Base-by-base conservation (phyloP, 2,797 vertebrate species). In the Pelodytes ibericus region DNA sequence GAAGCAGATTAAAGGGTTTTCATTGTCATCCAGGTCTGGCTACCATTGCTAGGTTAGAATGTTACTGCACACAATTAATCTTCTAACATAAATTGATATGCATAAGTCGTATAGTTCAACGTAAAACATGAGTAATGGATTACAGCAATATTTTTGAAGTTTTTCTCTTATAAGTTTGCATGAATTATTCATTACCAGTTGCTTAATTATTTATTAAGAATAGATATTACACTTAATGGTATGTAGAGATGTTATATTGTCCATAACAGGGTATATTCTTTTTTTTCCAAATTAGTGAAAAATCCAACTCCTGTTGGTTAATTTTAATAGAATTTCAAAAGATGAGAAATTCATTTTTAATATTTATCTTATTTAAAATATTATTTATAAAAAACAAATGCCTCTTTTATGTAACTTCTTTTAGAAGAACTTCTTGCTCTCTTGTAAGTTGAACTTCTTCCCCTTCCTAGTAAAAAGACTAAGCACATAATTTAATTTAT, bases 171-270 rank as follows among this genome's bases (percentile, higher is more conserved):
- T 70, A 68, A 61, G 49, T 67, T 49, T n/a, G n/a, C 30, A 62
- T 78, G 57, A 41, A 78, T 78, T 72, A 78, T 78, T 78, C 65
- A 78, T 72, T 8, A 61, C 15, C 62, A 56, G 70, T 61, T 63
- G 29, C 2, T 67, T 67, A 68, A 67, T 78, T 67, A 72, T 67
- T 66, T 67, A 67, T 33, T 66, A 27, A 29, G 13, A 29, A 49
- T 25, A 29, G 25, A 62, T 68, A 51, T 59, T 65, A 65, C 51
- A 58, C n/a, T 56, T 66, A 72, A 53, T 74, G 33, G 31, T 65
- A 36, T 56, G 15, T 30, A 64, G n/a, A 36, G 13, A 57, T 25
- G 29, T 26, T 57, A 30, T 4, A 70, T 57, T 58, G 67, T 27
- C n/a, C n/a, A n/a, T 65, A 53, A 53, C 22, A 53, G 49, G 49